A percentile compares a stretch with the other conserved stretches of the same genome.
Evolutionary conservation across 2,797 vertebrate genomes (phyloP).

Genomic region (Enteromius thamalakanensis): DNA sequence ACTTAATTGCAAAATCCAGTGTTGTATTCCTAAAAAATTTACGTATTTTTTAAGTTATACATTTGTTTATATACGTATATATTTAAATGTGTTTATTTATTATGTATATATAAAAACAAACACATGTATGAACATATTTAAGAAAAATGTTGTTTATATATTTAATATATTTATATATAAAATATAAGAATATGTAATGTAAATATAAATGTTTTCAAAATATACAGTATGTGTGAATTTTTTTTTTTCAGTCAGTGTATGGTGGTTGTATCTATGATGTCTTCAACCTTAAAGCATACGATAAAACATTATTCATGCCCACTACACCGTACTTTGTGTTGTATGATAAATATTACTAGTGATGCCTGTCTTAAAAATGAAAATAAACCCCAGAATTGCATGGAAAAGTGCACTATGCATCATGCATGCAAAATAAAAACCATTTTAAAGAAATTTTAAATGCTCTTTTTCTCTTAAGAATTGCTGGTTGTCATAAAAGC

Average conservation of each 20-base stretch:
- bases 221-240: too few species aligned
- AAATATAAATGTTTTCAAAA: too few species aligned
- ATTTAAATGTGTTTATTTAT: too few species aligned
- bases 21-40: background rate
- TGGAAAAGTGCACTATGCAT: background rate
- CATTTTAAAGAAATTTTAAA: background rate
- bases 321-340: background rate
- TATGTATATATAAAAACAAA: too few species aligned
- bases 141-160: too few species aligned
- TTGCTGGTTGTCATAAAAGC: conserved; percentile 5
- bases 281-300: background rate
- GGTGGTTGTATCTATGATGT: background rate
- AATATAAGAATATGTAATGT: too few species aligned
- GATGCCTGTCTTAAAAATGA: background rate
- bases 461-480: background rate
- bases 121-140: too few species aligned
- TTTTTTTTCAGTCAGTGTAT: too few species aligned
- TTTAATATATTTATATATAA: too few species aligned
- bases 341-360: background rate
- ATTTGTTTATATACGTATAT: background rate
- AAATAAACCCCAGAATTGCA: background rate
- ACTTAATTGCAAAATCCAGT: background rate
- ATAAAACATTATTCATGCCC: background rate
- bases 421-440: background rate
- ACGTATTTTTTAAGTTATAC: background rate